These are phyloP conservation scores for Tapera naevia DNA, from an alignment of 2,797 vertebrate species.

Conservation along the genomic window DNA sequence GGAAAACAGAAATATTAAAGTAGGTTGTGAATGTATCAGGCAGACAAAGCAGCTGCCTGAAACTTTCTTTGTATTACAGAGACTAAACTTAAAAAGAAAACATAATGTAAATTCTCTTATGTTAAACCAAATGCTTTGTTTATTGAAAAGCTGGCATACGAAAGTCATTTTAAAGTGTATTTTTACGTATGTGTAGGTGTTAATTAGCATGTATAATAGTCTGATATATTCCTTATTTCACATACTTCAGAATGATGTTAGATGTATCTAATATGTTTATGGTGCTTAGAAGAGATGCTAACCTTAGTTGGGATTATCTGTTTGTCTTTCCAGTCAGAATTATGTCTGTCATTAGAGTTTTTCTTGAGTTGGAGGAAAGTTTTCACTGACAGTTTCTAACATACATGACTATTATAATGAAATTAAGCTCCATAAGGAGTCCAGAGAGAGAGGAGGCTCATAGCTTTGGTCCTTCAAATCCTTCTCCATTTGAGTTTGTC, in stretches of 20 bases:
- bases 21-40: background rate
- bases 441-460: background rate
- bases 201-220: background rate
- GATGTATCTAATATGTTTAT: background rate
- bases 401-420: background rate
- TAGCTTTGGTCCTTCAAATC: conserved; percentile 5
- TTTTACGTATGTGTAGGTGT: background rate
- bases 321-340: background rate
- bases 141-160: background rate
- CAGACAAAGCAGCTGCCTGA: conserved; percentile 6
- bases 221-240: background rate
- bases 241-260: background rate
- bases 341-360: background rate
- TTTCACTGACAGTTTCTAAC: background rate
- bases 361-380: background rate
- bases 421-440: background rate
- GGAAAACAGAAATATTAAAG: conserved; percentile 15
- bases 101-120: background rate
- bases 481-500: background rate
- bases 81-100: background rate
- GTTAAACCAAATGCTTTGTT: background rate
- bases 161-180: background rate
- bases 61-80: background rate
- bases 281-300: background rate
- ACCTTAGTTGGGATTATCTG: background rate